A percentile compares a stretch with the other conserved stretches of the same genome.
phyloP scores from a whole-genome alignment of 30 jellyfish, hydroid and myxozoan species.

The Aurelia aurita region DNA sequence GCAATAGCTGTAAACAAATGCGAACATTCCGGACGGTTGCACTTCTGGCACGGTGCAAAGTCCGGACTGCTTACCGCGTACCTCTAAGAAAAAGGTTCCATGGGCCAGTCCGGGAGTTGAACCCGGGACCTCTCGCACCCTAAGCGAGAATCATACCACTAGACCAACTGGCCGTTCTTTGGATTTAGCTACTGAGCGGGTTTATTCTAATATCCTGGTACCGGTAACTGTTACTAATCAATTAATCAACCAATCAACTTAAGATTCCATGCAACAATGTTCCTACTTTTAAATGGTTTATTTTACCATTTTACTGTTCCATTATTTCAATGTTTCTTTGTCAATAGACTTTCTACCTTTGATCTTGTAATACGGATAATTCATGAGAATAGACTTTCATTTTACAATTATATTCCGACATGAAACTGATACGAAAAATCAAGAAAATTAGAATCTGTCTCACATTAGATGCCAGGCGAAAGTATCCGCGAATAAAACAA shows the following conservation, averaged over 20 bases:
- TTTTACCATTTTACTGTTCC: no score
- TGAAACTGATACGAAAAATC: no score
- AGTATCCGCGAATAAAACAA: no score
- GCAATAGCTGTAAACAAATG: no score
- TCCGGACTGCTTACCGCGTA: neutral
- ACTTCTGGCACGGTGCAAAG: no score
- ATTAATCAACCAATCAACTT: no score
- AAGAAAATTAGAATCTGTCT: no score
- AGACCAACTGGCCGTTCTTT: slow-evolving; percentile 58
- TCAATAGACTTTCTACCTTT: neutral
- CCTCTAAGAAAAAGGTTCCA: neutral
- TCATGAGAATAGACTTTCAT: no score
- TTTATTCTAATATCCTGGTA: neutral
- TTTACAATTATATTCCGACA: no score
- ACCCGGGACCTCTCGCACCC: slow-evolving; percentile 83
- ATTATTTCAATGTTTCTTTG: neutral
- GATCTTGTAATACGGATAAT: neutral
- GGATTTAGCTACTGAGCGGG: neutral
- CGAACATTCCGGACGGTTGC: no score
- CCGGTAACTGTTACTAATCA: slow-evolving; percentile 30
- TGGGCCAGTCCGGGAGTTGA: slow-evolving; percentile 78
- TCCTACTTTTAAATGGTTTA: neutral
- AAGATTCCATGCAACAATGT: no score
- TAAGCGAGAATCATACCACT: slow-evolving; percentile 76
- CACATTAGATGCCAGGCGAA: no score